Conservation (phyloP, 1,140 invertebrate genomes). For the Diploscapter pachys region DNA sequence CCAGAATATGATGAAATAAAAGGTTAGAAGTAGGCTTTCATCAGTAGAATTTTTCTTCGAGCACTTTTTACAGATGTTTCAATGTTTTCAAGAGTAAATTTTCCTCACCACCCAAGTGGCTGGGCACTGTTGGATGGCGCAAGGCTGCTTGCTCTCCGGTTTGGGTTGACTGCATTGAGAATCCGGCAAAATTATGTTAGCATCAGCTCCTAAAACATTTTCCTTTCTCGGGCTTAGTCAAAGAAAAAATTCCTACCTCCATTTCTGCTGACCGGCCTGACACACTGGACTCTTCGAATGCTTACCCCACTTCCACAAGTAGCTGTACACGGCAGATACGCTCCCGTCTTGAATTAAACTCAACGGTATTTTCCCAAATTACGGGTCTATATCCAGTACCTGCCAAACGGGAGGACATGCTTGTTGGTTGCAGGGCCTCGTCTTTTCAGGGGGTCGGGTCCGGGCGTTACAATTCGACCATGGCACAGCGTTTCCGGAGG, state of each 20-base stretch:
- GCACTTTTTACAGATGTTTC: conserved; percentile 1
- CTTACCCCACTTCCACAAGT: conserved; percentile 84
- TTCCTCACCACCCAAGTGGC: conserved; percentile 74
- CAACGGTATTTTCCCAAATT: too few relatives aligned
- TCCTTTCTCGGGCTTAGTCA: background rate
- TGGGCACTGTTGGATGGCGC: conserved; percentile 85
- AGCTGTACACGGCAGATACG: conserved; percentile 74
- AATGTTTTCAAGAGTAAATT: background rate
- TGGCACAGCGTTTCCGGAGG: conserved; percentile 76
- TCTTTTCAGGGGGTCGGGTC: conserved; percentile 78
- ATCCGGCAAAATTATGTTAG: conserved; percentile 78
- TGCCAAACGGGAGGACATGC: conserved; percentile 69
- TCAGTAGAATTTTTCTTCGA: background rate
- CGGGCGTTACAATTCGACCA: conserved; percentile 77
- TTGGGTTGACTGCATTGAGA: conserved; percentile 81
- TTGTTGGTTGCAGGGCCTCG: conserved; percentile 86
- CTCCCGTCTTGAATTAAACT: conserved; percentile 37
- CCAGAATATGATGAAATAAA: background rate
- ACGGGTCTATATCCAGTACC: background rate
- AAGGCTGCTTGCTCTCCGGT: conserved; percentile 79
- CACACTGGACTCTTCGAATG: conserved; percentile 78
- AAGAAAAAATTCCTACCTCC: conserved; percentile 64
- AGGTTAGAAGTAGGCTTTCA: background rate
- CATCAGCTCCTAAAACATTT: conserved; percentile 66
- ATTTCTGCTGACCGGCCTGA: conserved; percentile 79